Evolutionary conservation across 2,113 vertebrate species (phyloP).

Genomic region (Rostratula benghalensis): DNA sequence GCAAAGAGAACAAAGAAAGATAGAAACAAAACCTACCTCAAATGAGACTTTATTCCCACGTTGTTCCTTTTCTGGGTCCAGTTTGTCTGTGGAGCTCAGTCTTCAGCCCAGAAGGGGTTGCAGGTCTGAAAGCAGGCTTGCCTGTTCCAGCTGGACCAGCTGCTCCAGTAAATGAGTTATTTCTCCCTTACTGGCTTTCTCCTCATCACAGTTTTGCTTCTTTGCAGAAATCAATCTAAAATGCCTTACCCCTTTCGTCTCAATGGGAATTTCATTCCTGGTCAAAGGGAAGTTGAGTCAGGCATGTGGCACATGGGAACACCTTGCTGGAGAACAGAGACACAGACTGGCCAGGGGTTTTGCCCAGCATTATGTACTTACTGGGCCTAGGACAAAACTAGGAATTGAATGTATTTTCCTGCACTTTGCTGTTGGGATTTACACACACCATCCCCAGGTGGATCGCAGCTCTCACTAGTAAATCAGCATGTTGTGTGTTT

Average conservation of each 20-base stretch:
- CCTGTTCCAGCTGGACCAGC: background rate
- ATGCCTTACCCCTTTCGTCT: background rate
- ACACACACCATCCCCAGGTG: rapidly evolving
- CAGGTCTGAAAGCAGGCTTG: background rate
- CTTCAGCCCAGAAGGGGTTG: background rate
- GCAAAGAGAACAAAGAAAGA: background rate
- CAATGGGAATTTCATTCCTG: background rate
- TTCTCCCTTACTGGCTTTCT: background rate
- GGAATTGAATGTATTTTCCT: background rate
- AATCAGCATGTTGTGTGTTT: background rate
- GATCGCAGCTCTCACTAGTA: rapidly evolving
- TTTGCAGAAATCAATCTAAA: background rate
- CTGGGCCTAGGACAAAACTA: background rate
- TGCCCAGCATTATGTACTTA: background rate
- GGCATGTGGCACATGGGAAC: background rate
- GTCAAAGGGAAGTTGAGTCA: background rate
- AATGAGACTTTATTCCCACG: background rate
- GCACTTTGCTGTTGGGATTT: background rate
- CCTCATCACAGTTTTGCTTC: background rate
- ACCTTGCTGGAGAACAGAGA: rapidly evolving
- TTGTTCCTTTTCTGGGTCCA: background rate
- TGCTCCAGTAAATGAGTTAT: background rate
- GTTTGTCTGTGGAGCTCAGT: background rate
- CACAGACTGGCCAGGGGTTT: background rate
- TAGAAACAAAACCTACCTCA: background rate